Evolutionary conservation across 1,140 invertebrate genomes (phyloP).

Genomic region (Aleiodes sp.): DNA sequence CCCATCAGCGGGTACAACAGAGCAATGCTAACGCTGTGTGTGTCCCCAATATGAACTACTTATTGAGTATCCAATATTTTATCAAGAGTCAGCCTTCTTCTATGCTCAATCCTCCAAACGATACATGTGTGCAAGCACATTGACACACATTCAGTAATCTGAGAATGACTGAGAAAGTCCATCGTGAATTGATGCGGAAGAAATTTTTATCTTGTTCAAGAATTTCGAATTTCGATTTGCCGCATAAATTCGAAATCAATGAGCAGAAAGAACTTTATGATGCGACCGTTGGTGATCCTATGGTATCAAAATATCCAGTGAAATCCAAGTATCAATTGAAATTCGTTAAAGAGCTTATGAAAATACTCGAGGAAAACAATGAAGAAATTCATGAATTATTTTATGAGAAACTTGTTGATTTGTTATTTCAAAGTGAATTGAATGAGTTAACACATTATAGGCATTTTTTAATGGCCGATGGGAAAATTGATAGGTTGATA

Average conservation of each 20-base stretch:
- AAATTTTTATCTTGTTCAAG: slow-evolving; percentile 11
- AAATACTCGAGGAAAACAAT: slow-evolving; percentile 54
- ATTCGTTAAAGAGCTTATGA: background rate
- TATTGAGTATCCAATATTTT: no score
- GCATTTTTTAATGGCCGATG: slow-evolving; percentile 58
- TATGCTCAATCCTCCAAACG: no score
- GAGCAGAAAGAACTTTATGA: background rate
- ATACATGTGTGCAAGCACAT: no score
- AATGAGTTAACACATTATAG: slow-evolving; percentile 56
- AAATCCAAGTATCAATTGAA: slow-evolving; percentile 10
- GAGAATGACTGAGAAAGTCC: no score
- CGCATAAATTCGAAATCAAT: background rate
- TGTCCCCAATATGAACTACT: no score
- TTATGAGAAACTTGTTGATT: slow-evolving; percentile 59
- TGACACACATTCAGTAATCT: no score
- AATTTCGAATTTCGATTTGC: background rate
- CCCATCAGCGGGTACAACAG: no score
- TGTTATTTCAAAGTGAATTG: slow-evolving; percentile 47
- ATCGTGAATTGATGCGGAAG: no score
- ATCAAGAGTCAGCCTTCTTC: no score
- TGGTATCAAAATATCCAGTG: slow-evolving; percentile 17
- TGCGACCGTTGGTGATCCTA: background rate
- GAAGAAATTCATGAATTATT: slow-evolving; percentile 60
- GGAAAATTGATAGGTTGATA: slow-evolving; percentile 50
- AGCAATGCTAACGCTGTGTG: no score